Conservation (phyloP, 2,888 invertebrate species). For the Drosophila lacicola region DNA sequence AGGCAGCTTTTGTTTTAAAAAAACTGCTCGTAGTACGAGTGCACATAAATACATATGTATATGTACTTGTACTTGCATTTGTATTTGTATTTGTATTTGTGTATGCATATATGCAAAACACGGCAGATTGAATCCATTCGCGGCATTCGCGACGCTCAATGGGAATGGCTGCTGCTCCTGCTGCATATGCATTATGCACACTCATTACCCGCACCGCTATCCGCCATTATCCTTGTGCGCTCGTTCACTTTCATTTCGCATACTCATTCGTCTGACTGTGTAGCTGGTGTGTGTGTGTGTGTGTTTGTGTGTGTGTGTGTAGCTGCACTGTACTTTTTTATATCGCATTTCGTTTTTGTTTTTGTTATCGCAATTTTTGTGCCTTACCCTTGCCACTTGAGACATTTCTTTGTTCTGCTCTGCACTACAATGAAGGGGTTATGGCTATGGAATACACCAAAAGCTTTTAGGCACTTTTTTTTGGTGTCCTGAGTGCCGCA, state of each 20-base stretch:
- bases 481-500: slow-evolving; percentile 30
- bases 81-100: slow-evolving; percentile 30
- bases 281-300: slow-evolving; percentile 30
- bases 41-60: slow-evolving; percentile 51
- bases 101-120: slow-evolving; percentile 50
- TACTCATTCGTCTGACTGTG: slow-evolving; percentile 53
- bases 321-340: slow-evolving; percentile 56
- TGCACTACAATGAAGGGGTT: slow-evolving; percentile 65
- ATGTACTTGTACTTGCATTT: slow-evolving; percentile 16
- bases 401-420: slow-evolving; percentile 77
- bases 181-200: slow-evolving; percentile 80
- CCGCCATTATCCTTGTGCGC: slow-evolving; percentile 78
- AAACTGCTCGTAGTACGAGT: slow-evolving; percentile 38
- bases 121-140: slow-evolving; percentile 77
- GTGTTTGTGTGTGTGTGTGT: slow-evolving; percentile 19
- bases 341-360: slow-evolving; percentile 46
- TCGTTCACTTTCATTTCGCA: slow-evolving; percentile 81
- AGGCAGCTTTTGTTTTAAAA: slow-evolving; percentile 73
- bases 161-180: slow-evolving; percentile 58
- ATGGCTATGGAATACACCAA: slow-evolving; percentile 58
- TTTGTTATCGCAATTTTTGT: slow-evolving; percentile 66
- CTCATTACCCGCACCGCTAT: slow-evolving; percentile 75
- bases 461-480: slow-evolving; percentile 67
- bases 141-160: slow-evolving; percentile 67
- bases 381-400: slow-evolving; percentile 81